Conservation (phyloP, 2,797 vertebrate genomes). For the Tokudaia tokunoshimensis region DNA sequence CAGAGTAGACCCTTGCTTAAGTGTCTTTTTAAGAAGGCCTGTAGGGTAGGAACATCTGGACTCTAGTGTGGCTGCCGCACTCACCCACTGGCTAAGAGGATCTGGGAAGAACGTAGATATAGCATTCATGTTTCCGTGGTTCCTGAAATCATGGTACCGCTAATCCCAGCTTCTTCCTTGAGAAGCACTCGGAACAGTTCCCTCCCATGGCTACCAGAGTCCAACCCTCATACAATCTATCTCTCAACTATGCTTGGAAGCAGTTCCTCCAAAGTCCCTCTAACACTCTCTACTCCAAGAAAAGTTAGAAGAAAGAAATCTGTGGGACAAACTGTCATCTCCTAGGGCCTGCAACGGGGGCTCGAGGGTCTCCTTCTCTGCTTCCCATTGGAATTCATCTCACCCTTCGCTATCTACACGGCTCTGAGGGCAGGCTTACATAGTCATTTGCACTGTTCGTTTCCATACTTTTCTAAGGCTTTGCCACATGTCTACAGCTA, state of each 20-base stretch:
- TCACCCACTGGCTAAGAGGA: neutral
- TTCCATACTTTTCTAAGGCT: neutral
- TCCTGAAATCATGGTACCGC: neutral
- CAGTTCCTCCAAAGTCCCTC: neutral
- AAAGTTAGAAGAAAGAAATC: neutral
- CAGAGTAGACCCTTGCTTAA: neutral
- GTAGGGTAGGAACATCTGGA: neutral
- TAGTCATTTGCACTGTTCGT: neutral
- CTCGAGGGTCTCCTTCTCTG: neutral
- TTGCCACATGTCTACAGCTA: neutral
- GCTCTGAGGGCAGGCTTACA: neutral
- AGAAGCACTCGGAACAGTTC: neutral
- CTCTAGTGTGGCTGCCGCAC: too few species aligned
- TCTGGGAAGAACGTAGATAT: neutral
- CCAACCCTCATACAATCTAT: neutral
- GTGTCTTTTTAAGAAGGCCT: neutral
- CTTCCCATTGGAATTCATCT: neutral
- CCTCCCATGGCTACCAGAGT: neutral
- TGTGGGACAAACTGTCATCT: neutral
- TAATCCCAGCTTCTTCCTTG: neutral
- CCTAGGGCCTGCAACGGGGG: neutral
- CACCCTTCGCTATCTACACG: neutral
- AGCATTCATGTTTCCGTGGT: too few species aligned
- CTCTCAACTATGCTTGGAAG: neutral
- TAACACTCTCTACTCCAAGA: neutral